Percentiles rank a stretch among this genome's conserved stretches.
phyloP scores from a whole-genome alignment of 2,797 vertebrate genomes.

The Phyllotis vaccarum region DNA sequence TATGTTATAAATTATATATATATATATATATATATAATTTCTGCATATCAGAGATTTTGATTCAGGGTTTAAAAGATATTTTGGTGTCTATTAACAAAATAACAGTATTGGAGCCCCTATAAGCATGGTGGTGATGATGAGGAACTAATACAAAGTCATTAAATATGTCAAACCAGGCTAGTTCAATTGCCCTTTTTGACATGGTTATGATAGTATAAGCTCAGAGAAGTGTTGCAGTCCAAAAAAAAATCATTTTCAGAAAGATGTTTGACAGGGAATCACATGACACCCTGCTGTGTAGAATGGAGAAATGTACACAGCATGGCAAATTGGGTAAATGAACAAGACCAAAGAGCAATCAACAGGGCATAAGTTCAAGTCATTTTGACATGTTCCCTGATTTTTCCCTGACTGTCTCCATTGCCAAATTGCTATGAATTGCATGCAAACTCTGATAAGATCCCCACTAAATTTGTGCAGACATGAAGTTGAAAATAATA shows the following conservation, averaged over 20 bases:
- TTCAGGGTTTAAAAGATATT: conserved; percentile 54
- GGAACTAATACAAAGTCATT: conserved; percentile 72
- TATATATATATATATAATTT: background rate
- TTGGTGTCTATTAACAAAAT: conserved; percentile 65
- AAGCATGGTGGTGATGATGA: conserved; percentile 70
- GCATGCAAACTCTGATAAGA: background rate
- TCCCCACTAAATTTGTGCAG: background rate
- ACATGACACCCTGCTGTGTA: background rate
- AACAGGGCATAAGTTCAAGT: conserved; percentile 31
- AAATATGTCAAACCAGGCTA: conserved; percentile 66
- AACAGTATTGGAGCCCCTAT: conserved; percentile 51
- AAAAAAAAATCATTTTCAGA: conserved; percentile 62
- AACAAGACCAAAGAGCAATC: conserved; percentile 24
- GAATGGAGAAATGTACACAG: conserved; percentile 49
- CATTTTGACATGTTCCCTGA: background rate
- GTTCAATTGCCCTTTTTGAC: conserved; percentile 71
- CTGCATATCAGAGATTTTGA: conserved; percentile 13
- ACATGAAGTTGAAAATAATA: conserved; percentile 35
- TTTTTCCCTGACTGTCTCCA: background rate
- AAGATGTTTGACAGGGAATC: conserved; percentile 4
- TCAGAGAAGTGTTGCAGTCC: conserved; percentile 45
- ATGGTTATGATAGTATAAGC: conserved; percentile 38
- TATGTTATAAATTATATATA: background rate
- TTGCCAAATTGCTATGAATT: background rate
- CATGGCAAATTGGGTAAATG: conserved; percentile 27